These are phyloP conservation scores for Syrista parreyssii DNA, from an alignment of 2,888 invertebrate genomes.

Conservation along the genomic window DNA sequence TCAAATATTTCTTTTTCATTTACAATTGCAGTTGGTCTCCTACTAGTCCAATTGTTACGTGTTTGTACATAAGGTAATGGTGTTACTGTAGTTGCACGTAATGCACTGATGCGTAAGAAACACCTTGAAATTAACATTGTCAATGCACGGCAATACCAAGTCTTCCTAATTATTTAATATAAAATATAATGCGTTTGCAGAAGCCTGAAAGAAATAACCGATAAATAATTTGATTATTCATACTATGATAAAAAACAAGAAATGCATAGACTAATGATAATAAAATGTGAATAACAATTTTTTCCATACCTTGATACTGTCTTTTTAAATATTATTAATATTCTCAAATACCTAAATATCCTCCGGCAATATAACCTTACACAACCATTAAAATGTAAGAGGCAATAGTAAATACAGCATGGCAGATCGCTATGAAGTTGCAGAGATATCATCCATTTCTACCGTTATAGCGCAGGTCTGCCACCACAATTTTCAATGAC, in stretches of 20 bases:
- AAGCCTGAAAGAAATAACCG: background rate
- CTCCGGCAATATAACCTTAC: background rate
- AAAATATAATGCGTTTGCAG: background rate
- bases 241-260: background rate
- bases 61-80: background rate
- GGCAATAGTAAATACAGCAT: background rate
- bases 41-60: background rate
- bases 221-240: background rate
- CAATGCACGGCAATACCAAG: background rate
- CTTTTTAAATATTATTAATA: background rate
- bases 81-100: background rate
- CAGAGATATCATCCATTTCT: background rate
- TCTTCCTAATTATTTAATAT: background rate
- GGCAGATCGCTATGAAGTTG: background rate
- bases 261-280: background rate
- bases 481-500: background rate
- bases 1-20: slow-evolving; percentile 66
- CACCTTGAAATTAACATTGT: background rate
- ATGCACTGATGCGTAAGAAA: background rate
- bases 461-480: background rate
- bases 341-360: background rate
- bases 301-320: background rate
- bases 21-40: slow-evolving; percentile 67
- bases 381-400: background rate
- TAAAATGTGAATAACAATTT: background rate